phyloP scores from a whole-genome alignment of 2,113 vertebrate genomes.

The Atherinomorus stipes region DNA sequence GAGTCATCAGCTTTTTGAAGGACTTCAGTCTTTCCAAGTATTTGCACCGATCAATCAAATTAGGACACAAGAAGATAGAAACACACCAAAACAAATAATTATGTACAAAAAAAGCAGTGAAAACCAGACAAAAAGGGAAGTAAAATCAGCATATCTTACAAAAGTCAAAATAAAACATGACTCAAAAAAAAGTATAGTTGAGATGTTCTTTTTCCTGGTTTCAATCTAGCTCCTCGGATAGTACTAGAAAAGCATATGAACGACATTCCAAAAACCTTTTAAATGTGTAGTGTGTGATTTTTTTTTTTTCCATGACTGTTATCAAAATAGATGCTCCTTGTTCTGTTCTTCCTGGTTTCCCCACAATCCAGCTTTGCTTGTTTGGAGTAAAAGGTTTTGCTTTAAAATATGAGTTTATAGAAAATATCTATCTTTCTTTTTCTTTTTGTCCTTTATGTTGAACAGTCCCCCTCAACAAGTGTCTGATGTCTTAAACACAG shows the following conservation, averaged over 20 bases:
- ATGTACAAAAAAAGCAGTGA: slow-evolving; percentile 79
- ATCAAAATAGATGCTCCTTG: slow-evolving; percentile 66
- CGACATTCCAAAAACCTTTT: slow-evolving; percentile 29
- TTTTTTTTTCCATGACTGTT: slow-evolving; percentile 27
- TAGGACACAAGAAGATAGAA: slow-evolving; percentile 26
- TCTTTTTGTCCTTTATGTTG: slow-evolving; percentile 41
- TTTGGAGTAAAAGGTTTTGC: slow-evolving; percentile 61
- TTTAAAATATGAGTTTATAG: slow-evolving; percentile 67
- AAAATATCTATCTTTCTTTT: slow-evolving; percentile 72
- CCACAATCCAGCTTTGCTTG: slow-evolving; percentile 48
- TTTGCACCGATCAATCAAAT: slow-evolving; percentile 43
- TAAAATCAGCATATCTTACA: slow-evolving; percentile 59
- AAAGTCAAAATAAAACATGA: slow-evolving; percentile 59
- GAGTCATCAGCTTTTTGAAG: slow-evolving; percentile 18
- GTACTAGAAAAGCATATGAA: slow-evolving; percentile 50
- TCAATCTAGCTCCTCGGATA: slow-evolving; percentile 57
- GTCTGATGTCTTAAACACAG: slow-evolving; percentile 23
- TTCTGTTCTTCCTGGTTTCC: slow-evolving; percentile 49
- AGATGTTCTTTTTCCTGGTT: slow-evolving; percentile 67
- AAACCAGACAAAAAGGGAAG: slow-evolving; percentile 48
- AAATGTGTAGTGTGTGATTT: slow-evolving; percentile 42
- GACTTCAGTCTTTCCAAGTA: slow-evolving; percentile 40
- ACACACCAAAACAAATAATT: slow-evolving; percentile 55
- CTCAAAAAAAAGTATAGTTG: slow-evolving; percentile 49
- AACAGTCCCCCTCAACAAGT: slow-evolving; percentile 49